Evolutionary conservation across 2,797 vertebrate species (phyloP), one percentile per base, ranked within the genome.

Genomic region (Pelobates cultripes): DNA sequence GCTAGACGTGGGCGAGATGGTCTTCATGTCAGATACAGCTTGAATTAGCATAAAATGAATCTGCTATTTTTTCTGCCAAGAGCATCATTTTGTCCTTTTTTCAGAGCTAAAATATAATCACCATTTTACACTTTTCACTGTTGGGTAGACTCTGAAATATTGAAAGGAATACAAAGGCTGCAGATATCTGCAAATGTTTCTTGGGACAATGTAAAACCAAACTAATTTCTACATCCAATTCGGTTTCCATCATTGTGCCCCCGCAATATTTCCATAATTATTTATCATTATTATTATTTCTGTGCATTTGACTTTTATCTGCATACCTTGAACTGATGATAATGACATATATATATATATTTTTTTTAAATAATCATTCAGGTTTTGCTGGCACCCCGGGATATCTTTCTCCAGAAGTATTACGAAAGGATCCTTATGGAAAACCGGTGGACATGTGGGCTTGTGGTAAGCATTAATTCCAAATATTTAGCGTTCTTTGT

Each of bases 391-490:
- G 97, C 70, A 99, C 97, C 61, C 97, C 97, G 2, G 97, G 97
- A 43, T 99, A 99, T 86, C 93, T 99, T 85, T 99, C 97, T 85
- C 97, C 97, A 73, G 97, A 99, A 86, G 97, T 99, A 71, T 89
- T 99, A 85, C 94, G 97, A 85, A 99, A 99, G 92, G 97, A 99
- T 87, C 97, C 97, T 7, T 99, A 99, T 81, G 97, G 97, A 74
- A 99, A 99, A 84, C 97, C 97, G 1, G 97, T 99, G 90, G 97
- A 99, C 87, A 99, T 99, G 97, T 99, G 97, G 97, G 97, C 97
- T n/a, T 99, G 97, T 53, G 97, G 97, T 99, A 93, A 91, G 95
- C 51, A 77, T 14, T 64, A 12, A 40, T 64, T 64, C 17, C 61
- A 64, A 64, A 64, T 64, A 64, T 64, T 40, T 64, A 40, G 17